These are phyloP conservation scores for Zoroaster sp. DNA, from an alignment of 53 echinoderm and acorn worm species.

Conservation along the genomic window DNA sequence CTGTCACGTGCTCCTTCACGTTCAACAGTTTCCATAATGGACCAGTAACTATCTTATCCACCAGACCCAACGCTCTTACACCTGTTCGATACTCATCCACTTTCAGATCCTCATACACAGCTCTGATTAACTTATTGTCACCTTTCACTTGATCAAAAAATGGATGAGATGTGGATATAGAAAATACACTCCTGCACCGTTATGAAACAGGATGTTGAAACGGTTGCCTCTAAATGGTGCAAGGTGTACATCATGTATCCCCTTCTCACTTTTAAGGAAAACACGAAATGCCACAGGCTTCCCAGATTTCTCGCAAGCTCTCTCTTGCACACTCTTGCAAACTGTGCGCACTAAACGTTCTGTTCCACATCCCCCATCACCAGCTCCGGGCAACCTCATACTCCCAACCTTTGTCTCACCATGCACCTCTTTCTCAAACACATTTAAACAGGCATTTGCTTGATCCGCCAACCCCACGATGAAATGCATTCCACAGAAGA, in stretches of 20 bases:
- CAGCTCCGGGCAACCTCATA: neutral
- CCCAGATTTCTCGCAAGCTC: constrained; percentile 62
- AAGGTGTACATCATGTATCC: constrained; percentile 34
- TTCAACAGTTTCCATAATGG: constrained; percentile 68
- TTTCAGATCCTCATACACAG: constrained; percentile 60
- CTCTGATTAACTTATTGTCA: constrained; percentile 47
- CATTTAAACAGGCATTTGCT: constrained; percentile 23
- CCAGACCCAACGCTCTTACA: constrained; percentile 60
- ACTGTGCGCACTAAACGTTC: constrained; percentile 60
- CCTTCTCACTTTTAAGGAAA: neutral
- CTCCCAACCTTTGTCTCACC: constrained; percentile 29
- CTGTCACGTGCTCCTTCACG: constrained; percentile 39
- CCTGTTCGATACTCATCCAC: constrained; percentile 56
- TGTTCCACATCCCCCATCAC: constrained; percentile 45
- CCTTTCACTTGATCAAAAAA: constrained; percentile 60
- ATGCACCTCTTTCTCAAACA: constrained; percentile 36
- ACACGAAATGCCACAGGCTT: constrained; percentile 64
- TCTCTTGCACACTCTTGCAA: constrained; percentile 65
- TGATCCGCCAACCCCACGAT: constrained; percentile 62
- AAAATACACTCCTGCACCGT: constrained; percentile 59
- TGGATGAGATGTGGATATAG: constrained; percentile 27
- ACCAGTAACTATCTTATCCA: constrained; percentile 66
- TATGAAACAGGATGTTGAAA: constrained; percentile 76
- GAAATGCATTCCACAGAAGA: constrained; percentile 70
- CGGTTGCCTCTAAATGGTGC: constrained; percentile 68